Evolutionary conservation across 2,888 invertebrate species (phyloP).

Genomic region (Zygogramma bicolorata): DNA sequence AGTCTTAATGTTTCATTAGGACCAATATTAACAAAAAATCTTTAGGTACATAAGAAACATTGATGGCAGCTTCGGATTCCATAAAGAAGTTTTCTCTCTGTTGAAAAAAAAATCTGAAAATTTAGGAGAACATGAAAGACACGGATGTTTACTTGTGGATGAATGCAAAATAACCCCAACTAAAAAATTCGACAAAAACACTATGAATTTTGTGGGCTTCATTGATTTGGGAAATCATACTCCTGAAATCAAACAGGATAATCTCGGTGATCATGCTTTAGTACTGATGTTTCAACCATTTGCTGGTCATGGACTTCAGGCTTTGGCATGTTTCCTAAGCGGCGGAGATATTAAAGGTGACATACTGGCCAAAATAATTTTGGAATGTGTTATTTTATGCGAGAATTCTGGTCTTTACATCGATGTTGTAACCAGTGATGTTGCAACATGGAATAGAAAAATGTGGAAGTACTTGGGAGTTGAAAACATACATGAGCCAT

Average conservation of each 20-base stretch:
- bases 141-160: slow-evolving; percentile 26
- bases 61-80: slow-evolving; percentile 4
- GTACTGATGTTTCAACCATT: slow-evolving; percentile 41
- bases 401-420: slow-evolving; percentile 38
- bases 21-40: no score
- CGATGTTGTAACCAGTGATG: slow-evolving; percentile 41
- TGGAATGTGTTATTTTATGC: slow-evolving; percentile 34
- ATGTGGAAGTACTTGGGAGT: slow-evolving; percentile 44
- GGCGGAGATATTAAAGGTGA: slow-evolving; percentile 26
- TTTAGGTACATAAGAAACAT: slow-evolving; percentile 4
- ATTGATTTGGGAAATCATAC: slow-evolving; percentile 32
- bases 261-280: slow-evolving; percentile 32
- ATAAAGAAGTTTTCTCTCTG: not conserved
- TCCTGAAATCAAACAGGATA: slow-evolving; percentile 22
- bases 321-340: slow-evolving; percentile 27
- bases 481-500: slow-evolving; percentile 6
- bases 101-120: slow-evolving; percentile 2
- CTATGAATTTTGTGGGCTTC: slow-evolving; percentile 32
- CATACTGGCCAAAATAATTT: slow-evolving; percentile 13
- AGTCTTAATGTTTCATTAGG: no score
- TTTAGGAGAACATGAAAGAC: not conserved
- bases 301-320: slow-evolving; percentile 19
- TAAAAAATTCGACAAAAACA: slow-evolving; percentile 28
- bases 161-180: slow-evolving; percentile 26
- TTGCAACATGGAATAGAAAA: slow-evolving; percentile 39